Base-by-base conservation (phyloP, 2,888 invertebrate genomes). In the Gasteruption jaculator region DNA sequence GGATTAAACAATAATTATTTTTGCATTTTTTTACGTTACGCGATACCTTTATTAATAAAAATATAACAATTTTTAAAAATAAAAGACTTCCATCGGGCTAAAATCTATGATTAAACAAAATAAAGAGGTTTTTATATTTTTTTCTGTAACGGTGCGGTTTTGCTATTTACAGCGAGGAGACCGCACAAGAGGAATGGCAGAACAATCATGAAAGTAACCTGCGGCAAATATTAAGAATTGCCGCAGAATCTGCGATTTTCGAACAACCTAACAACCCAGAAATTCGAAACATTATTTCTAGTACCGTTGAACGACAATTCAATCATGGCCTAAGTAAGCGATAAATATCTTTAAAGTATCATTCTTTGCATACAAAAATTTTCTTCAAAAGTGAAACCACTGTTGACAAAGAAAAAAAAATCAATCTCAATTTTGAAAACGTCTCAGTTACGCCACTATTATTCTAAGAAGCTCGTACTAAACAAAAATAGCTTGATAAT, bases 301-400 rank as follows among this genome's bases (percentile, higher is more conserved):
- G 65, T 32, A 59, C 62, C 4, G 49, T 60, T 8, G 62, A 68
- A 39, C 60, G 62, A 18, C 68, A 68, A 38, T 45, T 68, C 15
- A 66, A 68, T 16, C 54, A 61, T 27, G 65, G 61, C 47, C 56
- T 68, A 54, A 58, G 68, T 68, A 53, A 41, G 56, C 53, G 22
- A 2, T 20, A 37, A 33, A 27, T 18, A 15, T 38, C 20, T 24
- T 29, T 43, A 29, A 21, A 43, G 26, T 7, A 12, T 34, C 26
- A 12, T 21, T 14, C 8, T 43, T 18, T 21, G 16, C 12, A 43
- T 39, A 41, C 30, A 41, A 18, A 20, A 51, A 19, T 34, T 16
- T 6, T 21, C 38, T 38, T 29, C 25, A 27, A 14, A 39, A 6
- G 29, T n/a, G n/a, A n/a, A n/a, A n/a, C n/a, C n/a, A n/a, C n/a